Base-by-base conservation (phyloP, 2,888 invertebrate species). In the Eristalis tenax region DNA sequence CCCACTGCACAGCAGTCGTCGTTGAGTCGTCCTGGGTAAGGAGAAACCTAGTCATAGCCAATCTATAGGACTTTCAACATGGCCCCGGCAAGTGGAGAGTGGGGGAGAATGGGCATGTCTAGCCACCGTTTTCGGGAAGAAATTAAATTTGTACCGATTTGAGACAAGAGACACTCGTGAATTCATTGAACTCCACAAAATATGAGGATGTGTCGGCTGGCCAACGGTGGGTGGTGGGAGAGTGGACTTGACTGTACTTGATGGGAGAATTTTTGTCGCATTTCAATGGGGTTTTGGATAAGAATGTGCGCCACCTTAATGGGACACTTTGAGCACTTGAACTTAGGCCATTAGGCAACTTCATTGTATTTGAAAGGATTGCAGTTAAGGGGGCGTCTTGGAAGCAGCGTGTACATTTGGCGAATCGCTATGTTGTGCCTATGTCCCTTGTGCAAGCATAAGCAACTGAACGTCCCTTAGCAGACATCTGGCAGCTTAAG, bases 41-140 rank as follows among this genome's bases (percentile, higher is more conserved):
- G 50, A 50, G 18, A 18, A 50, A 50, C 18, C 18, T 50, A 18
- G 50, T 82, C 74, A 78, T 79, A 83, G 79, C 83, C 75, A 87
- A 83, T 66, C 61, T 71, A 75, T 75, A 87, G 86, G 83, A 87
- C 86, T 59, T 86, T 86, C 86, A 86, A 86, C 86, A 79, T 83
- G 86, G 86, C 79, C 83, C 69, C 78, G 65, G 66, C 75, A 75
- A 71, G 71, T 65, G 69, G 73, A 40, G 32, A 43, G 32, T 50
- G 69, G 1, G 50, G 6, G 38, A 22, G 32, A 10, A 23, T 43
- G 77, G 56, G 81, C 3, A 70, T 82, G 85, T 85, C 82, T 82
- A 78, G 85, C 71, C 85, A 74, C 23, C 59, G 59, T 56, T 73
- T 81, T 80, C 80, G 26, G 77, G 82, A n/a, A 70, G 64, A 82